These are phyloP conservation scores for Natrix natrix DNA, from an alignment of 2,797 vertebrate genomes.

Conservation along the genomic window DNA sequence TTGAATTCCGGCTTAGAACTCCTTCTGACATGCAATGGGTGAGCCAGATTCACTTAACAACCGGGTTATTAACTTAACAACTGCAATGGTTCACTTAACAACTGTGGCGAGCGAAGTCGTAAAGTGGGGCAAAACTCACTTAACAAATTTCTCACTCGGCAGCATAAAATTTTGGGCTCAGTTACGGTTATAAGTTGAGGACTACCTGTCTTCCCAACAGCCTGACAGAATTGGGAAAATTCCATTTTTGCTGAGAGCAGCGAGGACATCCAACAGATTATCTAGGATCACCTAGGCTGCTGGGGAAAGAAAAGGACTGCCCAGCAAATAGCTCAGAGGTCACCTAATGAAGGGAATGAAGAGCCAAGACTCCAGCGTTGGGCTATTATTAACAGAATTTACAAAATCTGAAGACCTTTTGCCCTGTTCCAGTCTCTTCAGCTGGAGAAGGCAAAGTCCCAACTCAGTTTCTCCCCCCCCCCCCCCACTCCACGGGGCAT, in stretches of 20 bases:
- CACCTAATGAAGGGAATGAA: not conserved
- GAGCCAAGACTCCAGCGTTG: not conserved
- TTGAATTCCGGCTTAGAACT: not conserved
- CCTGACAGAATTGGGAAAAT: not conserved
- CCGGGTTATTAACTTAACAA: not conserved
- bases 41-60: not conserved
- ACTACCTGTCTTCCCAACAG: not conserved
- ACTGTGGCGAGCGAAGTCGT: too few relatives aligned
- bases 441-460: not conserved
- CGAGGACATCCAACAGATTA: not conserved
- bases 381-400: constrained; percentile 10
- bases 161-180: not conserved
- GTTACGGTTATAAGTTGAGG: not conserved
- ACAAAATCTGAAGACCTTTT: not conserved
- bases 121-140: not conserved
- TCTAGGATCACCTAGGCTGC: not conserved
- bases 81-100: not conserved
- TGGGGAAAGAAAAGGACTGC: not conserved
- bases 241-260: not conserved
- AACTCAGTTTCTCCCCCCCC: not conserved
- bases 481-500: too few relatives aligned
- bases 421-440: not conserved
- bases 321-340: not conserved
- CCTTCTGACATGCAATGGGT: not conserved
- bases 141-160: too few relatives aligned